Conservation (phyloP, 2,888 invertebrate genomes). For the Synanthedon formicaeformis region DNA sequence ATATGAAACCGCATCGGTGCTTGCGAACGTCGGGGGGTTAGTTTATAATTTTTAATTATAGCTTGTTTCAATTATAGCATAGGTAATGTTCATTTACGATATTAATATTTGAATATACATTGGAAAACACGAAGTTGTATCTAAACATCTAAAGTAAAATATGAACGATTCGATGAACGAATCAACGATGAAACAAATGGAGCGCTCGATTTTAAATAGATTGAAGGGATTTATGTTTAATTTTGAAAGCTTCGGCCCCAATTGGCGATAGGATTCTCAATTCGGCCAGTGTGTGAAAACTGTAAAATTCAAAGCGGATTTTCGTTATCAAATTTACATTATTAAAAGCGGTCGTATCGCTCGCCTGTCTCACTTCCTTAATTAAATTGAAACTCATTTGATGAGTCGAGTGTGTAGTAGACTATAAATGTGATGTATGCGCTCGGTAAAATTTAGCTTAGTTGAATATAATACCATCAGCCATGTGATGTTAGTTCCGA, state of each 20-base stretch:
- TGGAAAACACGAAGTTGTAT: too few species aligned
- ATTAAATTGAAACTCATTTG: constrained; percentile 7
- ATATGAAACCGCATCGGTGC: too few species aligned
- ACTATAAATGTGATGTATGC: constrained; percentile 5
- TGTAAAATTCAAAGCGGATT: constrained; percentile 6
- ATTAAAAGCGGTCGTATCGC: background rate
- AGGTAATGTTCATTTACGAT: too few species aligned
- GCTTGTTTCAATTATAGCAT: too few species aligned
- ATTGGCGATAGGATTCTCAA: constrained; percentile 21
- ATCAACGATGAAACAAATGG: constrained; percentile 62
- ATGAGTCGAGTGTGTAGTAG: constrained; percentile 2
- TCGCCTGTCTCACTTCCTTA: constrained; percentile 3
- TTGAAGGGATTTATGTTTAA: constrained; percentile 64
- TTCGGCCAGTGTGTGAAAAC: constrained; percentile 4
- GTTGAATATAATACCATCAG: background rate
- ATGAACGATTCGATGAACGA: constrained; percentile 42
- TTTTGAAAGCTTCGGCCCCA: constrained; percentile 42
- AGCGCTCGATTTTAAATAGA: constrained; percentile 62
- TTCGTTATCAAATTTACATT: constrained; percentile 1
- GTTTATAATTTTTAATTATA: too few species aligned
- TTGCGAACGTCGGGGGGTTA: too few species aligned
- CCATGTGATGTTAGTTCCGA: constrained; percentile 34
- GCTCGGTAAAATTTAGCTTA: constrained; percentile 6
- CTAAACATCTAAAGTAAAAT: too few species aligned
- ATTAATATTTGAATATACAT: too few species aligned